Percentiles rank a stretch among this genome's conserved stretches.
phyloP scores from a whole-genome alignment of 2,888 invertebrate species.

The Augiades crinisus region DNA sequence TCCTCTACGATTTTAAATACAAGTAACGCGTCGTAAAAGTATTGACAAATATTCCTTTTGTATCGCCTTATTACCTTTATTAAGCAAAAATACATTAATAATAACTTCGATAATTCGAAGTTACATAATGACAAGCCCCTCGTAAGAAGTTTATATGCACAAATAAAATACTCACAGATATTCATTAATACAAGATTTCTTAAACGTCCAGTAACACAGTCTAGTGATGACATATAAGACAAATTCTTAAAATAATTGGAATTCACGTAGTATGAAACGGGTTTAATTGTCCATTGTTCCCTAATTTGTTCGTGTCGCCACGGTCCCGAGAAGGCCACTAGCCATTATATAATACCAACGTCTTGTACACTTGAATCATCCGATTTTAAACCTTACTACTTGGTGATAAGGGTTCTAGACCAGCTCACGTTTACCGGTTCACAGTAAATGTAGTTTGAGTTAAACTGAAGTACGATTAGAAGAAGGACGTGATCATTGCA shows the following conservation, averaged over 20 bases:
- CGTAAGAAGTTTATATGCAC: no score
- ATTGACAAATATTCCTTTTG: no score
- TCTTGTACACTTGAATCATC: not conserved
- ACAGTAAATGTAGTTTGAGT: constrained; percentile 23
- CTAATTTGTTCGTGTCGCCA: constrained; percentile 52
- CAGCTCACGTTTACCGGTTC: not conserved
- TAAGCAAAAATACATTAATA: no score
- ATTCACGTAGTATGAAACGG: constrained; percentile 36
- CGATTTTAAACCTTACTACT: not conserved
- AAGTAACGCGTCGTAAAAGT: no score
- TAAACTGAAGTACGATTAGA: constrained; percentile 23
- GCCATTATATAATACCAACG: constrained; percentile 39
- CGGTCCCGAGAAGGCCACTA: constrained; percentile 41
- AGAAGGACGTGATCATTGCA: constrained; percentile 10
- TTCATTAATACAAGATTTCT: no score
- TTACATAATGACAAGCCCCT: no score
- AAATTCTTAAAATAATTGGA: constrained; percentile 40
- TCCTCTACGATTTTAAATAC: no score
- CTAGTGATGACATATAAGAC: constrained; percentile 29
- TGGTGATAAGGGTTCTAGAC: not conserved
- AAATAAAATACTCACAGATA: no score
- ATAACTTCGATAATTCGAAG: no score
- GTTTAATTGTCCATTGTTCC: constrained; percentile 51
- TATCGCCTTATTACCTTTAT: no score
- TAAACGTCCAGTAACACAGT: no score